phyloP scores from a whole-genome alignment of 2,888 invertebrate genomes.

The Leptopterna dolabrata region DNA sequence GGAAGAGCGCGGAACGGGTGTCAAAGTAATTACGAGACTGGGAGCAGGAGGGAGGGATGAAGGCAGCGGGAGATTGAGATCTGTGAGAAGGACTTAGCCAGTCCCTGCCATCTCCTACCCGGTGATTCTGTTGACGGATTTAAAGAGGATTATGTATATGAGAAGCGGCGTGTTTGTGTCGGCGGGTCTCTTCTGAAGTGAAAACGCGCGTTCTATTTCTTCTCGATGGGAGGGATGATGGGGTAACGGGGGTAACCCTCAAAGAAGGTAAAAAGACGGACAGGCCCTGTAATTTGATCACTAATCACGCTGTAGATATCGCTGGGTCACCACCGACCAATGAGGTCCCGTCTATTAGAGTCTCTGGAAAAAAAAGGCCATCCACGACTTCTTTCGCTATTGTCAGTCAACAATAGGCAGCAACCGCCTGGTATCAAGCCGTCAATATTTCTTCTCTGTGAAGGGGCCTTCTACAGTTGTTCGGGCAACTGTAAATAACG shows the following conservation, averaged over 20 bases:
- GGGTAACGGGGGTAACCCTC: not conserved
- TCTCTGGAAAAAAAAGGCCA: conserved; percentile 5
- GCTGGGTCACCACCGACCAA: conserved; percentile 35
- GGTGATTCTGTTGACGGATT: conserved; percentile 53
- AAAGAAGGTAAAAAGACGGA: conserved; percentile 35
- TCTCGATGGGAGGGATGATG: not conserved
- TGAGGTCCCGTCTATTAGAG: conserved; percentile 46
- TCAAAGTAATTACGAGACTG: conserved; percentile 46
- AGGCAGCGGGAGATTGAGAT: conserved; percentile 45
- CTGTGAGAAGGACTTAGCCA: conserved; percentile 43
- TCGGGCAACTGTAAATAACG: conserved; percentile 54
- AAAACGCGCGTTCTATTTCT: conserved; percentile 3
- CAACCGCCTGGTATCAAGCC: conserved; percentile 52
- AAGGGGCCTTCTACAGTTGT: conserved; percentile 49
- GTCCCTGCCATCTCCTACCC: conserved; percentile 28
- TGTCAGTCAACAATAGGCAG: conserved; percentile 51
- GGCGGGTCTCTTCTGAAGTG: conserved; percentile 34
- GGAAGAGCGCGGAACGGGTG: conserved; percentile 36
- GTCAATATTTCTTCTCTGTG: conserved; percentile 49
- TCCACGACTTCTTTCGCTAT: conserved; percentile 48
- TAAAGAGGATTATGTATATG: conserved; percentile 53
- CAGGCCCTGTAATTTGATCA: conserved; percentile 54
- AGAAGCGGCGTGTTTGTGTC: conserved; percentile 53
- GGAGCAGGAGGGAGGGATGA: conserved; percentile 12
- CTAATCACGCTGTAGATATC: conserved; percentile 51